Evolutionary conservation across 2,888 invertebrate genomes (phyloP), one percentile per base, ranked within the genome.

Genomic region (Tiphia femorata): DNA sequence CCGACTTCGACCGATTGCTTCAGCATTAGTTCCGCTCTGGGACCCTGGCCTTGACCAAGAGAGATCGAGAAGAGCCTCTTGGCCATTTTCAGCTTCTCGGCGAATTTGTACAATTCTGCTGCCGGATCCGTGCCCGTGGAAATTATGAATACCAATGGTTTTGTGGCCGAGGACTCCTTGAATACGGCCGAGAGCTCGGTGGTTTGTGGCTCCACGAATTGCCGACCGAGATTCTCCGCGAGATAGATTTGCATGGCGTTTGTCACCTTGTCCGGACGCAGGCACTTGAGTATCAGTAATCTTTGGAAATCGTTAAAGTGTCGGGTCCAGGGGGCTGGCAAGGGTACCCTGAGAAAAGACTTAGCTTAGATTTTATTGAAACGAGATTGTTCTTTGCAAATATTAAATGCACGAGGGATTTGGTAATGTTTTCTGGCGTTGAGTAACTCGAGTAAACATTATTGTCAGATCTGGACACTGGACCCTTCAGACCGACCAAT

Each of bases 101-200:
- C 94, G 78, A 94, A 96, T 83, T 93, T 93, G 73, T 92, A 86
- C 23, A 95, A 84, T 70, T 92, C 92, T 81, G 88, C 88, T 2
- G 94, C 93, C 0, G 96, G 97, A 84, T 97, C 96, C 0, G 95
- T 95, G 6, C 96, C 96, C 0, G 95, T 92, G 1, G 95, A 95
- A 0, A 97, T 86, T 14, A 97, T 92, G 77, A 97, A 96, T 51
- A 97, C 91, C 48, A 97, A 86, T 0, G 96, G 96, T 0, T 91
- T 90, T 1, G 88, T 84, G 0, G 91, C 88, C 49, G 90, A 90
- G 0, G 95, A 94, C 79, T 96, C 95, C 0, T 88, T 90, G 84
- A 89, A 96, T 64, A 95, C 89, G 52, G 91, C 91, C 0, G 90
- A 88, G 55, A 97, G 86, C 80, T 95, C 94, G 20, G 93, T 92